Base-by-base conservation (phyloP, 2,888 invertebrate species). In the Patella ulyssiponensis region DNA sequence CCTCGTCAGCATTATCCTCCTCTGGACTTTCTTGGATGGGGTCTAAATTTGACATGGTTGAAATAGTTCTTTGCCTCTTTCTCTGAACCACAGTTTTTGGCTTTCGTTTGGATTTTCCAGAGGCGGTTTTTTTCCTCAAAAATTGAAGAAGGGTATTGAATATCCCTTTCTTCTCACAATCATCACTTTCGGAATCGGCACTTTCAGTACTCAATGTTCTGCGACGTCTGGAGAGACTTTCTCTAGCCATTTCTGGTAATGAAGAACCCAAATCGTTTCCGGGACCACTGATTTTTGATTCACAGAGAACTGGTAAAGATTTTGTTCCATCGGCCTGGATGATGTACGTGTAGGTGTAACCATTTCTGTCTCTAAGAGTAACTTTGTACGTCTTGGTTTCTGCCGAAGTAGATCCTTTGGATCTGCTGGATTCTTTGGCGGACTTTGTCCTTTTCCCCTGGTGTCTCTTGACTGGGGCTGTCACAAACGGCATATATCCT, bases 401-500 rank as follows among this genome's bases (percentile, higher is more conserved):
- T 14, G 75, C 76, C 14, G 77, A 44, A 17, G 56, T 14, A 44
- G 58, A 73, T 15, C 64, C 23, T 52, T 77, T 80, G 71, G 72
- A 53, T 58, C 73, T 74, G 44, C 72, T 23, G 33, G 74, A 20
- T 64, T 82, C 82, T 77, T 86, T 86, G 54, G 85, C 84, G 44
- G 82, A 77, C 84, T 87, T 86, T 64, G 81, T 81, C 71, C 84
- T 83, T 77, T 87, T 87, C 56, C 85, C 78, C 1, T 81, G 82
- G 69, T 77, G 80, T 51, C 82, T 77, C 73, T 83, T 87, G 79
- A 86, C 85, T 7, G 85, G 85, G n/a, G 85, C 84, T n/a, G 79
- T 82, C 17, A 88, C 87, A 80, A 88, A 89, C 27, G 89, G 89
- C 89, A 89, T 89, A 82, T 87, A 88, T 78, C 89, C 89, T 75